phyloP scores from a whole-genome alignment of 2,888 invertebrate genomes.

The Scrobipalpa costella region DNA sequence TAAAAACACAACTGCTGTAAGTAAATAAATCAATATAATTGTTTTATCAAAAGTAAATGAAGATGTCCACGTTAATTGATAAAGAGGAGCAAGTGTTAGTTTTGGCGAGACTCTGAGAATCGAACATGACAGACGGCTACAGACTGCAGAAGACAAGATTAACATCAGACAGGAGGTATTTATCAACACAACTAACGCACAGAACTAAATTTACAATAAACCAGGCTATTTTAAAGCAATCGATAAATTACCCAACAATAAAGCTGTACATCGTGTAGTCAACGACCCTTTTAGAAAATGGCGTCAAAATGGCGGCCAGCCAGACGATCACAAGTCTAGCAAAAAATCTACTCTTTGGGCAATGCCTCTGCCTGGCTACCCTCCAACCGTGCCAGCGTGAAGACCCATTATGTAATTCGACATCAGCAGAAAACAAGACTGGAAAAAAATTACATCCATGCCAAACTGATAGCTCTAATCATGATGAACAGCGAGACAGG shows the following conservation, averaged over 20 bases:
- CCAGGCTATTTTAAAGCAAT: constrained; percentile 27
- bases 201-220: constrained; percentile 26
- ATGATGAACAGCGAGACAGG: constrained; percentile 47
- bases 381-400: constrained; percentile 61
- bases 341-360: constrained; percentile 54
- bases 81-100: constrained; percentile 13
- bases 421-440: constrained; percentile 35
- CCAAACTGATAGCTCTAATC: constrained; percentile 43
- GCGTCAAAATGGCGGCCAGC: constrained; percentile 57
- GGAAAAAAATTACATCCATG: constrained; percentile 35
- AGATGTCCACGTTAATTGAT: neutral
- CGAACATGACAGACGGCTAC: constrained; percentile 19
- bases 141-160: constrained; percentile 17
- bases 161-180: constrained; percentile 24
- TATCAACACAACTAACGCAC: constrained; percentile 24
- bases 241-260: constrained; percentile 30
- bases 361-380: constrained; percentile 54
- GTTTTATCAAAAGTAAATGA: neutral
- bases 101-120: constrained; percentile 14
- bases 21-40: neutral
- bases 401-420: constrained; percentile 44
- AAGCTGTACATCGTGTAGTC: constrained; percentile 37
- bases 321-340: constrained; percentile 54
- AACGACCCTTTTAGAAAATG: constrained; percentile 53
- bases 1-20: too few relatives aligned